These are phyloP conservation scores for Muscina levida DNA, from an alignment of 2,888 invertebrate species.

Conservation along the genomic window DNA sequence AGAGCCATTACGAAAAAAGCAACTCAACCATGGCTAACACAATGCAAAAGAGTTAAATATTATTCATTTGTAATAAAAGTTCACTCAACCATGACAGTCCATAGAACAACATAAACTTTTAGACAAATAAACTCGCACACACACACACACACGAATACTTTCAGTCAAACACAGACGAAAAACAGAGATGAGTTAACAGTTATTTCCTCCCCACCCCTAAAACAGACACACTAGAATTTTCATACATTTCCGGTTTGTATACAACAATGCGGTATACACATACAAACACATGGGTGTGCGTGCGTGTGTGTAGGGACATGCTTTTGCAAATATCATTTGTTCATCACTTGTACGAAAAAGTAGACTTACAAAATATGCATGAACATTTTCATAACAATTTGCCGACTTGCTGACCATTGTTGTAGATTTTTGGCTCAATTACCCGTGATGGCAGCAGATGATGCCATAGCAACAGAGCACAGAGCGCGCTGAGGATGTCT, in stretches of 20 bases:
- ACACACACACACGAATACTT: too few relatives aligned
- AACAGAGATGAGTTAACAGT: too few relatives aligned
- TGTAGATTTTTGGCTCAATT: neutral
- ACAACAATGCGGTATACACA: neutral
- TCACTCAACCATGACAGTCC: conserved; percentile 19
- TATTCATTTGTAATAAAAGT: conserved; percentile 21
- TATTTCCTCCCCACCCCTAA: too few relatives aligned
- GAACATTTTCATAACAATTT: neutral
- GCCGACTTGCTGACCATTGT: neutral
- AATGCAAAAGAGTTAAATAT: conserved; percentile 18
- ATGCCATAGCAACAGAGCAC: conserved; percentile 1
- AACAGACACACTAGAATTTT: too few relatives aligned
- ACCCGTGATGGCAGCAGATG: neutral
- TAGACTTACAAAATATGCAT: too few relatives aligned
- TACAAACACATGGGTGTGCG: neutral
- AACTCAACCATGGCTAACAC: conserved; percentile 4
- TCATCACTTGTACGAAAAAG: too few relatives aligned
- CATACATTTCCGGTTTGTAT: too few relatives aligned
- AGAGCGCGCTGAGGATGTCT: too few relatives aligned
- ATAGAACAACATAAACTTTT: conserved; percentile 28
- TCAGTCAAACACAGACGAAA: too few relatives aligned
- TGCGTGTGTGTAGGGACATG: neutral
- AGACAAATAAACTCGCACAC: conserved; percentile 12
- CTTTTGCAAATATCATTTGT: neutral
- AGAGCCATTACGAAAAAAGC: neutral